Percentiles rank a stretch among this genome's conserved stretches.
phyloP scores from a whole-genome alignment of 2,113 vertebrate genomes.

The Urocolius indicus region DNA sequence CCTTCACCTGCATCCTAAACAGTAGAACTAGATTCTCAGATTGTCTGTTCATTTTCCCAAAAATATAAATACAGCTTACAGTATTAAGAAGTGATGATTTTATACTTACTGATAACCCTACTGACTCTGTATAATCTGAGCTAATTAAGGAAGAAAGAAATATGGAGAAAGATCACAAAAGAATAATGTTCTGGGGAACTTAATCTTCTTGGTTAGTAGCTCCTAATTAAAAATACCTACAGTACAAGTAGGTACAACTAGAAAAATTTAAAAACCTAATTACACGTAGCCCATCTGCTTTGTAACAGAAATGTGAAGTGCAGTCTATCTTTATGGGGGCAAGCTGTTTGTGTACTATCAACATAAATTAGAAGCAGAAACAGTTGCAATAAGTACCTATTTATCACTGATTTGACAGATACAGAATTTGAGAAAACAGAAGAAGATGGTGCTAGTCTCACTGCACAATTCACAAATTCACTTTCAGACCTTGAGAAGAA shows the following conservation, averaged over 20 bases:
- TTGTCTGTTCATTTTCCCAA: neutral
- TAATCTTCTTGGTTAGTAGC: neutral
- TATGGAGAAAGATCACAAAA: neutral
- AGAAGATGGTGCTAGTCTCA: neutral
- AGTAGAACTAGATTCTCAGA: neutral
- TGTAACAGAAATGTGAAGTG: neutral
- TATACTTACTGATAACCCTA: neutral
- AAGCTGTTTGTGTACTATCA: neutral
- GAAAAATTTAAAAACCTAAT: neutral
- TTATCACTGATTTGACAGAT: conserved; percentile 59
- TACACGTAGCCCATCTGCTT: neutral
- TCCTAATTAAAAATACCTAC: neutral
- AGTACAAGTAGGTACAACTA: neutral
- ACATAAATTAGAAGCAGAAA: neutral
- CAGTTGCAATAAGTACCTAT: neutral
- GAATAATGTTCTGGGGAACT: neutral
- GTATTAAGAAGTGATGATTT: neutral
- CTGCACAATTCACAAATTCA: conserved; percentile 60
- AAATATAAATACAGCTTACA: neutral
- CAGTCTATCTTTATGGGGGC: neutral
- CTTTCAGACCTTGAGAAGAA: conserved; percentile 81
- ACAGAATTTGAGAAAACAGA: neutral
- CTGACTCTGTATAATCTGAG: neutral
- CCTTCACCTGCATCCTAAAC: neutral
- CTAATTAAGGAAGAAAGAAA: neutral